Percentiles rank a stretch among this genome's conserved stretches.
phyloP scores from a whole-genome alignment of 2,797 vertebrate genomes.

The Sebastes melanostomus region DNA sequence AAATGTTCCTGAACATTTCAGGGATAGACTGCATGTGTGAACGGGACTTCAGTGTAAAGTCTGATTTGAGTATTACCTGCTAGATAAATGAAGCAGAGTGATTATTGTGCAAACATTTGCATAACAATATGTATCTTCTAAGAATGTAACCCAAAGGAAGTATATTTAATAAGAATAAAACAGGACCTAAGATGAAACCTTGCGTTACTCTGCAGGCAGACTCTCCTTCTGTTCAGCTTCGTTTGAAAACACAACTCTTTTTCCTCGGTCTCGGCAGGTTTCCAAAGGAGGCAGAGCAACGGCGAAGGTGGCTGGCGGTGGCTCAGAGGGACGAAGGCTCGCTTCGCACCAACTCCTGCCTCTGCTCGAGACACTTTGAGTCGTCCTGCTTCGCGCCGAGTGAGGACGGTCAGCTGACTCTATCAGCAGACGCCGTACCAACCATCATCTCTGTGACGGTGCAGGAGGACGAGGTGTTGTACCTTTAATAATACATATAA shows the following conservation, averaged over 20 bases:
- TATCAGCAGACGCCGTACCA: slow-evolving; percentile 46
- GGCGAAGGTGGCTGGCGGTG: slow-evolving; percentile 52
- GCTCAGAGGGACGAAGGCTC: slow-evolving; percentile 72
- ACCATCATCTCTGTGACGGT: background rate
- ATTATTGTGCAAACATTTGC: no score
- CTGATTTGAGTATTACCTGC: no score
- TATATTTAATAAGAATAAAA: background rate
- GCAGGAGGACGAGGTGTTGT: slow-evolving; percentile 38
- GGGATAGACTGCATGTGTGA: no score
- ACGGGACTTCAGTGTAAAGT: no score
- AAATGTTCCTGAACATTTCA: no score
- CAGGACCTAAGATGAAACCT: background rate
- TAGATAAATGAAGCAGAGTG: no score
- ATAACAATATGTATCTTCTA: no score
- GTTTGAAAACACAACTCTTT: fast-evolving
- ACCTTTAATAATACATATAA: no score
- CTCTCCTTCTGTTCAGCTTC: background rate
- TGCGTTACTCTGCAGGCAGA: background rate
- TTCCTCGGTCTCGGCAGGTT: slow-evolving; percentile 45
- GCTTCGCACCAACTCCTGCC: slow-evolving; percentile 32
- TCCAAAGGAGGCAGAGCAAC: slow-evolving; percentile 36
- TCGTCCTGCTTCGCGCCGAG: slow-evolving; percentile 39
- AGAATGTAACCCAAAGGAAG: no score
- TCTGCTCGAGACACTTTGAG: slow-evolving; percentile 71
- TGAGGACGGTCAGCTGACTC: slow-evolving; percentile 20